A percentile compares a stretch with the other conserved stretches of the same genome.
These are phyloP conservation scores for Microtus ochrogaster DNA, from an alignment of 2,113 vertebrate genomes.

Conservation along the genomic window DNA sequence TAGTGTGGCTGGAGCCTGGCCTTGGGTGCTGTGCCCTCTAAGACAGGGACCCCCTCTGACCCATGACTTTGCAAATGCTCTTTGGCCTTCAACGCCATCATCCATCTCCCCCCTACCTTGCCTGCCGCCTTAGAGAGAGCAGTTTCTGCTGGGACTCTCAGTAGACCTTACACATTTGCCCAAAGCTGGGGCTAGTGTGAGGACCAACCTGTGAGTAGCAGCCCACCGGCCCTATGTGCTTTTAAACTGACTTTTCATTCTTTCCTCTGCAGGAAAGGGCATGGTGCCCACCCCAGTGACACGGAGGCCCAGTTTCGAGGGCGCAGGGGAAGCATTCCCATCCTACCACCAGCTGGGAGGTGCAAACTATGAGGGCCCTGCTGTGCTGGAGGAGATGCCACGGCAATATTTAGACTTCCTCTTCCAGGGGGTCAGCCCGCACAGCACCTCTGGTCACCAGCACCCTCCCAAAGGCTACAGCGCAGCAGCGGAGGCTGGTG, in stretches of 20 bases:
- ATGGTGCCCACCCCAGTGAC: conserved; percentile 90
- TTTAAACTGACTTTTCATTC: conserved; percentile 29
- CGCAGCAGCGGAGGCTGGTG: conserved; percentile 88
- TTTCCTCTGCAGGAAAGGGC: conserved; percentile 90
- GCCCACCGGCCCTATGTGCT: not conserved
- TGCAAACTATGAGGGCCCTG: conserved; percentile 90
- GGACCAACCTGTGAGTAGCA: not conserved
- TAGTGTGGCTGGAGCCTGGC: not conserved
- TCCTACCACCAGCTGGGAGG: conserved; percentile 92
- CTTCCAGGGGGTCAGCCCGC: conserved; percentile 88
- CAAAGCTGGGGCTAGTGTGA: too few relatives aligned
- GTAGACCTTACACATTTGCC: not conserved
- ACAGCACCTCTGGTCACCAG: conserved; percentile 86
- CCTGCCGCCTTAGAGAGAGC: too few relatives aligned
- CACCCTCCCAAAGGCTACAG: conserved; percentile 92
- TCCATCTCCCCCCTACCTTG: too few relatives aligned
- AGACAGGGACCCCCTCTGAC: not conserved
- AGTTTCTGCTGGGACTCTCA: not conserved
- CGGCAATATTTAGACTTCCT: conserved; percentile 95
- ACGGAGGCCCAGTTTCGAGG: conserved; percentile 92
- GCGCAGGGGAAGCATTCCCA: conserved; percentile 90
- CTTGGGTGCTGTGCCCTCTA: not conserved
- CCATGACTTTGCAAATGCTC: too few relatives aligned
- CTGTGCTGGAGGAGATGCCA: conserved; percentile 89
- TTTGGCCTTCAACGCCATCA: not conserved